Conservation (phyloP, 1,140 invertebrate species). For the Aphelenchoides fujianensis region DNA sequence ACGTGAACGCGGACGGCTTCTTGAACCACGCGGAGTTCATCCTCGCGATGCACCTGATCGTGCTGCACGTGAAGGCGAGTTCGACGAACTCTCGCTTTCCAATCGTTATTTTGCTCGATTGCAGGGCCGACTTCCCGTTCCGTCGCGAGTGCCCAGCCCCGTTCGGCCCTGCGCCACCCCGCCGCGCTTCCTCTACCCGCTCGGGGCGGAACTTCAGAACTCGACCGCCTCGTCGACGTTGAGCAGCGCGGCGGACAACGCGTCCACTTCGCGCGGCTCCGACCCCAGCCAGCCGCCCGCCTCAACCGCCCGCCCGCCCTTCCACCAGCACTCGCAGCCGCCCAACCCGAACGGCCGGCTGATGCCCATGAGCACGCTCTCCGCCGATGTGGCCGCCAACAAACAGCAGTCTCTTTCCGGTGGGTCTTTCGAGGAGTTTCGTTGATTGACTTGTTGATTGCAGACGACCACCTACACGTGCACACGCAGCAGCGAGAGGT, state of each 20-base stretch:
- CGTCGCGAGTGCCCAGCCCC: constrained; percentile 27
- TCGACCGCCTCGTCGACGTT: constrained; percentile 21
- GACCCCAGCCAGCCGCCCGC: not conserved
- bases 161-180: constrained; percentile 37
- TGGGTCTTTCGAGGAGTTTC: too few relatives aligned
- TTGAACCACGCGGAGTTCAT: constrained; percentile 94
- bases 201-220: constrained; percentile 11
- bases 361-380: not conserved
- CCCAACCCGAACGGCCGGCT: not conserved
- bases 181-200: constrained; percentile 12
- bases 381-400: constrained; percentile 12
- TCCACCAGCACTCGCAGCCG: not conserved
- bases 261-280: constrained; percentile 8
- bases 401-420: constrained; percentile 49
- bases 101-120: too few relatives aligned
- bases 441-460: too few relatives aligned
- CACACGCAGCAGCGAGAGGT: constrained; percentile 35
- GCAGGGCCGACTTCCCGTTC: constrained; percentile 37
- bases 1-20: constrained; percentile 91
- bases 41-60: constrained; percentile 93
- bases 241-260: constrained; percentile 9
- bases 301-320: not conserved
- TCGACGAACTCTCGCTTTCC: too few relatives aligned
- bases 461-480: constrained; percentile 40
- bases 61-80: constrained; percentile 45